Percentiles rank a stretch among this genome's conserved stretches.
phyloP scores from a whole-genome alignment of 2,888 invertebrate genomes.

The Xanthorhoe designata region DNA sequence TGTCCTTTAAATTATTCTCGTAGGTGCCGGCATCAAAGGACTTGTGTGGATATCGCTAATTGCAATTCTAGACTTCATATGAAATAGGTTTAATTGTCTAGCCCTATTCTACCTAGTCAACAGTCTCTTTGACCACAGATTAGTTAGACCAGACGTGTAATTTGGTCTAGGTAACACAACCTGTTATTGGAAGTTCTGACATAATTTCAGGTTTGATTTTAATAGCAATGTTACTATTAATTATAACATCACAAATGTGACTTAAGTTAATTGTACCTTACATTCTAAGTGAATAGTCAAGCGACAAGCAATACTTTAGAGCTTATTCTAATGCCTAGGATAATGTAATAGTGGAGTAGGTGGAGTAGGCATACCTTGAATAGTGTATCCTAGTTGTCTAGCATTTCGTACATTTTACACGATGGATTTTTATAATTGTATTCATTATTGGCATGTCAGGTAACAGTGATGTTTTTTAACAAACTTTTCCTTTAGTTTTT shows the following conservation, averaged over 20 bases:
- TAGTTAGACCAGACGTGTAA: conserved; percentile 7
- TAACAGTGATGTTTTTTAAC: too few species aligned
- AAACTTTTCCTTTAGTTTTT: too few species aligned
- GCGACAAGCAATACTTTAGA: too few species aligned
- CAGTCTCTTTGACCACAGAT: conserved; percentile 32
- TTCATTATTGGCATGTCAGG: too few species aligned
- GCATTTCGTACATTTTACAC: too few species aligned
- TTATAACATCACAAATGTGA: neutral
- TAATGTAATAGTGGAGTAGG: too few species aligned
- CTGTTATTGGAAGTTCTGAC: neutral
- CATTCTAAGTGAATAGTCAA: too few species aligned
- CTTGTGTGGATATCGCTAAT: conserved; percentile 40
- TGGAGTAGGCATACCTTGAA: too few species aligned
- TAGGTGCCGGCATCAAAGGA: conserved; percentile 47
- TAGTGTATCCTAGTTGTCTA: too few species aligned
- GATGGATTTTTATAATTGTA: too few species aligned
- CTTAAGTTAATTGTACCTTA: neutral
- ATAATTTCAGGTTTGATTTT: neutral
- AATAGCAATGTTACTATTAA: neutral
- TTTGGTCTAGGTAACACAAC: neutral
- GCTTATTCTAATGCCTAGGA: too few species aligned
- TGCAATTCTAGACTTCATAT: conserved; percentile 34
- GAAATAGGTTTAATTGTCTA: conserved; percentile 29
- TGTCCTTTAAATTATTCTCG: conserved; percentile 29
- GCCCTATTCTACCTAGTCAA: conserved; percentile 16